Conservation (phyloP, 2,113 vertebrate genomes). For the Toxotes chatareus region DNA sequence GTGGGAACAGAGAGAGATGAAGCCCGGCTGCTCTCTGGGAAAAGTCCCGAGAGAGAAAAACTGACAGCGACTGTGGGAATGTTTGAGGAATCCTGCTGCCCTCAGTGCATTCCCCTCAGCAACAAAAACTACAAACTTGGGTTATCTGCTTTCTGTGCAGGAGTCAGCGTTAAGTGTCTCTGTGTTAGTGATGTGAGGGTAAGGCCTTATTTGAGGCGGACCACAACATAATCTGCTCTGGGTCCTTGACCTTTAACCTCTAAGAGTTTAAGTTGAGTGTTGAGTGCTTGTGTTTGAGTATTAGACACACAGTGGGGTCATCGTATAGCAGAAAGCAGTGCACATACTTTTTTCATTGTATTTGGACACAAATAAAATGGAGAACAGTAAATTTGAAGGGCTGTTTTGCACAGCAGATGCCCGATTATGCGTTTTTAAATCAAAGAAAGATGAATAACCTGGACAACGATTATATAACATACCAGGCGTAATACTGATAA, state of each 20-base stretch:
- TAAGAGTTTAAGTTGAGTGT: constrained; percentile 35
- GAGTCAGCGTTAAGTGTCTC: not conserved
- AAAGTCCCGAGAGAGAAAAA: constrained; percentile 50
- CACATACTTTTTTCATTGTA: no score
- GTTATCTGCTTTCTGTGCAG: not conserved
- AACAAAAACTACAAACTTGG: constrained; percentile 1
- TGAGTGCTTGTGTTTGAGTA: not conserved
- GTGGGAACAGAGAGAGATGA: constrained; percentile 53
- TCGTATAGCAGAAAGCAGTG: not conserved
- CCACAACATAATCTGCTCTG: constrained; percentile 1
- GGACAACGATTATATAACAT: no score
- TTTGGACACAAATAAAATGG: no score
- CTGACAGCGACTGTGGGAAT: constrained; percentile 71
- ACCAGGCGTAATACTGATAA: no score
- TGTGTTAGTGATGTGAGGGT: not conserved
- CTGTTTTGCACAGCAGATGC: no score
- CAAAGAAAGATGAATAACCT: no score
- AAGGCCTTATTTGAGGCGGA: not conserved
- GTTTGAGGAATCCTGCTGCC: constrained; percentile 42
- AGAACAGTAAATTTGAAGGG: no score
- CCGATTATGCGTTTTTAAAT: no score
- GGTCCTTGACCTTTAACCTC: constrained; percentile 41
- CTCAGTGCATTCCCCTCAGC: constrained; percentile 14
- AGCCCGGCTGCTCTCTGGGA: constrained; percentile 37
- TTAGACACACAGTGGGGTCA: not conserved